Conservation (phyloP, 2,888 invertebrate genomes). For the Clistopyga incitator region DNA sequence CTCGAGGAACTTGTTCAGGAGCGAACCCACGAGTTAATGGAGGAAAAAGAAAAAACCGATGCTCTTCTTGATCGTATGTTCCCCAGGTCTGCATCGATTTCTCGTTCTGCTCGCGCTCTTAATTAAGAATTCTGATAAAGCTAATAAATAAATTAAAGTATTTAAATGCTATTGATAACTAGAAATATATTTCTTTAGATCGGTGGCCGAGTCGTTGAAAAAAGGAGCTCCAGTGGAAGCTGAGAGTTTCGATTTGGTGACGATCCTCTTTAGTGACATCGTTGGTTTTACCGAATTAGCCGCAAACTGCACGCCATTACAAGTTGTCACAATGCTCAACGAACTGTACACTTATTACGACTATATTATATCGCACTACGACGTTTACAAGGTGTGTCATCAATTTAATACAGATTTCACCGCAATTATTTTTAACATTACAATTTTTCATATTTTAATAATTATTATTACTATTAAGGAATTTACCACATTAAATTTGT, state of each 20-base stretch:
- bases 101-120: not conserved
- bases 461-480: too few species aligned
- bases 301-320: slow-evolving; percentile 90
- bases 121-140: not conserved
- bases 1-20: slow-evolving; percentile 93
- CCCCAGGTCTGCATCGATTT: slow-evolving; percentile 87
- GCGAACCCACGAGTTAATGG: slow-evolving; percentile 91
- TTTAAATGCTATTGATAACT: not conserved
- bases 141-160: not conserved
- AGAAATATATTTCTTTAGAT: slow-evolving; percentile 84
- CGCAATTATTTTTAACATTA: too few species aligned
- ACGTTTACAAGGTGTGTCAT: slow-evolving; percentile 91
- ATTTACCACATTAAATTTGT: too few species aligned
- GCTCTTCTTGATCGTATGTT: slow-evolving; percentile 93
- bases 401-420: not conserved
- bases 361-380: slow-evolving; percentile 96
- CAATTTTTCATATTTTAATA: too few species aligned
- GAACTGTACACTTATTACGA: slow-evolving; percentile 98
- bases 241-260: slow-evolving; percentile 92
- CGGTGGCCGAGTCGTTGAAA: slow-evolving; percentile 92
- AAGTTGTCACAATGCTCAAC: slow-evolving; percentile 98
- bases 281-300: slow-evolving; percentile 93
- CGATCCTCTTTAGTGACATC: slow-evolving; percentile 94
- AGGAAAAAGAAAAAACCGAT: slow-evolving; percentile 94
- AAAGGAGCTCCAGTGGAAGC: slow-evolving; percentile 92